Evolutionary conservation across 1,140 invertebrate genomes (phyloP), one percentile per base, ranked within the genome.

Genomic region (Globodera rostochiensis): DNA sequence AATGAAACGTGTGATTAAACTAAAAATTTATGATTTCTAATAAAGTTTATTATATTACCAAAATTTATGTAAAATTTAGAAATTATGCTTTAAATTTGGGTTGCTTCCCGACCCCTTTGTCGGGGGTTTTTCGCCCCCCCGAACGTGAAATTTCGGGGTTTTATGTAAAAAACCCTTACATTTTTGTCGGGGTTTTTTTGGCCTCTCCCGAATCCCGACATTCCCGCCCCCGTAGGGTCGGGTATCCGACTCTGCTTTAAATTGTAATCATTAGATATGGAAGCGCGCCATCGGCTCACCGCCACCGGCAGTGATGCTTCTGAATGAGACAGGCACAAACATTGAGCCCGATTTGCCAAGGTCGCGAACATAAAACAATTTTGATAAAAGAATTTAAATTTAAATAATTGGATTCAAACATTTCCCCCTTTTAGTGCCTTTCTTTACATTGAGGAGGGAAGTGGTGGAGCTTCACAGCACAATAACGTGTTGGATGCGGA

Each of bases 241-340:
- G 46, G 15, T n/a, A 64, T n/a, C 6, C 19, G n/a, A 21, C n/a
- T 0, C 47, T 57, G 15, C 75, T 47, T 25, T 78, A 78, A 78
- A 25, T 15, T 13, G 19, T 8, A 46, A 19, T 19, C 60, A 77
- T 80, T 45, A 82, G 76, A 64, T 85, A 25, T 88, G 87, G 87
- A 79, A 80, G 64, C 64, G 82, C 21, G 89, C 80, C 11, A 73
- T 79, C 15, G 77, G 77, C 36, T 81, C 67, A n/a, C 21, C 47
- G 19, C 86, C 86, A 4, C 76, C 87, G 21, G 69, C 76, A 49
- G 53, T 74, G 15, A 69, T 88, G 9, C 70, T 88, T 19, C 80
- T 90, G 57, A 89, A 88, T 80, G 87, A 84, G 67, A 88, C 87
- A 64, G 87, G 88, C 25, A 90, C 86, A 47, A 83, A 89, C 36